Conservation (phyloP, 2,113 vertebrate species). For the Sterrhoptilus dennistouni region DNA sequence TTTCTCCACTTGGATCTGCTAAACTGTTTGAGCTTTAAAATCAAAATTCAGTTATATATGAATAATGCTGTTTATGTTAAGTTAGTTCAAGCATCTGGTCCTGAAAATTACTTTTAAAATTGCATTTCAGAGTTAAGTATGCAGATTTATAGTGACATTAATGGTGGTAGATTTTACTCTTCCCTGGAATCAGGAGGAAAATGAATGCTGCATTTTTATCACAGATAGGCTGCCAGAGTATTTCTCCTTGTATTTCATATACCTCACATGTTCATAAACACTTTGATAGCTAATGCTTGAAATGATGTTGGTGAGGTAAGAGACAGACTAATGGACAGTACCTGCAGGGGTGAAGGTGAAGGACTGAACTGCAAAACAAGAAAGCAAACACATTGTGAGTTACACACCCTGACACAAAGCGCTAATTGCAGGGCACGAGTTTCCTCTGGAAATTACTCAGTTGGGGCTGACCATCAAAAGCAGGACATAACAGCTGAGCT, state of each 20-base stretch:
- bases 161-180: not conserved
- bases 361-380: slow-evolving; percentile 91
- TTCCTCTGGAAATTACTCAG: slow-evolving; percentile 6
- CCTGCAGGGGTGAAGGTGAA: slow-evolving; percentile 92
- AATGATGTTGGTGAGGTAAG: slow-evolving; percentile 49
- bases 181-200: not conserved
- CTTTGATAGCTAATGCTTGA: not conserved
- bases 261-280: not conserved
- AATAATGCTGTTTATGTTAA: not conserved
- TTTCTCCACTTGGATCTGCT: not conserved
- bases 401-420: slow-evolving; percentile 68
- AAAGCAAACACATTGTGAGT: slow-evolving; percentile 86
- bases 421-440: not conserved
- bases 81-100: not conserved
- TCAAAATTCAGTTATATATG: not conserved
- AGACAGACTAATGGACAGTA: slow-evolving; percentile 88
- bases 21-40: slow-evolving; percentile 21
- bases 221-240: not conserved
- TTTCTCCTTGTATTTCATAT: not conserved
- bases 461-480: not conserved
- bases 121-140: not conserved
- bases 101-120: slow-evolving; percentile 3
- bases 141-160: not conserved
- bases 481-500: slow-evolving; percentile 41
- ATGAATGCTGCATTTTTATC: not conserved